phyloP scores from a whole-genome alignment of 2,888 invertebrate species.

The Phaedon cochleariae region DNA sequence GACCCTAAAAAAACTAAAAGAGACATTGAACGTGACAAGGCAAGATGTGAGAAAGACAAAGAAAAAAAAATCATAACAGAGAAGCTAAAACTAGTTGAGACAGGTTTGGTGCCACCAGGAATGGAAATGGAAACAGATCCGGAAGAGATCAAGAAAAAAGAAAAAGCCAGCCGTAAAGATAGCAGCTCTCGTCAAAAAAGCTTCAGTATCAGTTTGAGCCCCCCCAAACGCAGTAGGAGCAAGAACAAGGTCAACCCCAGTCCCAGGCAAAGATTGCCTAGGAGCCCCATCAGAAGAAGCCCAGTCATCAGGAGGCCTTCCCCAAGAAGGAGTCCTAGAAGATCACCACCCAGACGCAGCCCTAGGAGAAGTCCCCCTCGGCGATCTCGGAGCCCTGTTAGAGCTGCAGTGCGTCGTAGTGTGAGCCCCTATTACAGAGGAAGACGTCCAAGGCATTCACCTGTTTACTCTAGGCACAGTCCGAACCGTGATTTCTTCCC shows the following conservation, averaged over 20 bases:
- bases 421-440: constrained; percentile 28
- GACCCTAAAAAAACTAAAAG: constrained; percentile 62
- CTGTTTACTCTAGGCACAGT: not conserved
- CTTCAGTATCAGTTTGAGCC: constrained; percentile 1
- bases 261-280: constrained; percentile 23
- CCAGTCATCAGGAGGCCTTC: constrained; percentile 7
- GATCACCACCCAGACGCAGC: constrained; percentile 24
- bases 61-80: constrained; percentile 59
- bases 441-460: constrained; percentile 21
- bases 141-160: constrained; percentile 36
- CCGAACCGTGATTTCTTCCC: constrained; percentile 4
- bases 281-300: constrained; percentile 26
- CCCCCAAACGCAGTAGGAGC: constrained; percentile 18
- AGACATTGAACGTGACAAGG: constrained; percentile 60
- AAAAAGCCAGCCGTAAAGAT: constrained; percentile 19
- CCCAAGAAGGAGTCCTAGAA: constrained; percentile 22
- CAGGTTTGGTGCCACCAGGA: constrained; percentile 62
- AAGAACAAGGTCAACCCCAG: constrained; percentile 26
- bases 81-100: constrained; percentile 59
- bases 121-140: constrained; percentile 61
- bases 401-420: constrained; percentile 21
- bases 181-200: constrained; percentile 18
- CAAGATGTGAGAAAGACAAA: constrained; percentile 58
- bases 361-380: constrained; percentile 20
- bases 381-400: constrained; percentile 17